Evolutionary conservation across 2,113 vertebrate species (phyloP).

Genomic region (Leiothrix lutea): DNA sequence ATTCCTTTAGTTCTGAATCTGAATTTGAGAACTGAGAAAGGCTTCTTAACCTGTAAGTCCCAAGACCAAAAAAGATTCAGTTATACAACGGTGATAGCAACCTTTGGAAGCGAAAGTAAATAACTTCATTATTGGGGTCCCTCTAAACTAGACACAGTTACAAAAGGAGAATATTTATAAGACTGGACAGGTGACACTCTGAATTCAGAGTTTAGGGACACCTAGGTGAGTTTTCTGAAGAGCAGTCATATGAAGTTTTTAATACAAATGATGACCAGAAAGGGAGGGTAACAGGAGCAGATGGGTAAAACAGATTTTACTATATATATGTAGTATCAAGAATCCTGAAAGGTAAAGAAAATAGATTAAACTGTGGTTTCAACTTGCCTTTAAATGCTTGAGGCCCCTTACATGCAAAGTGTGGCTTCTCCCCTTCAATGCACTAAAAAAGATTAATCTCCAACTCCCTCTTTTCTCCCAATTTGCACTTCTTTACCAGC

Average conservation of each 20-base stretch:
- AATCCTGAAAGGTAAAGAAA: background rate
- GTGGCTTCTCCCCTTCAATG: background rate
- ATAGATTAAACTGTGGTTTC: background rate
- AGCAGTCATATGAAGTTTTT: background rate
- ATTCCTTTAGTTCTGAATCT: background rate
- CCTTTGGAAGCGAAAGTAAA: background rate
- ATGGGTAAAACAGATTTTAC: background rate
- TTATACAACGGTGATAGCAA: fast-evolving
- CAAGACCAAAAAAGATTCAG: fast-evolving
- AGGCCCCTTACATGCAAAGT: background rate
- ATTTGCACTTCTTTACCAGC: background rate
- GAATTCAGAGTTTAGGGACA: background rate
- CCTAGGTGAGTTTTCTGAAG: background rate
- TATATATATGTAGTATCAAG: background rate
- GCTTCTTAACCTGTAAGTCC: fast-evolving
- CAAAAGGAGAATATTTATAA: background rate
- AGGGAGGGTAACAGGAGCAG: background rate
- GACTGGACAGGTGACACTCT: fast-evolving
- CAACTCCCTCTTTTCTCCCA: background rate
- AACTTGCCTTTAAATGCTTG: background rate
- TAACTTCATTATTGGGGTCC: background rate
- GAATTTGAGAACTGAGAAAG: background rate
- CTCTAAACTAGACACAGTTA: background rate
- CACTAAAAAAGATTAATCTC: background rate
- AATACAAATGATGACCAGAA: background rate